phyloP scores from a whole-genome alignment of 2,797 vertebrate species.

The Tragelaphus eurycerus region DNA sequence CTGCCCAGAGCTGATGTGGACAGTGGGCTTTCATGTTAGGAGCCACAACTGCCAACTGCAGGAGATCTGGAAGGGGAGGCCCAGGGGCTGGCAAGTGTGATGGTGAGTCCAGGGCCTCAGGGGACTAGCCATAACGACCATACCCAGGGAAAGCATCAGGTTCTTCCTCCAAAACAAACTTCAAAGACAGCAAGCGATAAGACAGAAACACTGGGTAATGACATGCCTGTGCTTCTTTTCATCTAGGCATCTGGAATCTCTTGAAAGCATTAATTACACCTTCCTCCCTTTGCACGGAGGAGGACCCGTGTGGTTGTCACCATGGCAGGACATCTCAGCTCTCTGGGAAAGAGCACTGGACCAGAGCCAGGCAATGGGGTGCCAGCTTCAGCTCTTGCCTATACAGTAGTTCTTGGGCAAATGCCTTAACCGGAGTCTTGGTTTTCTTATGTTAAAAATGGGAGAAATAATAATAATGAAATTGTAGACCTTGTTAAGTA shows the following conservation, averaged over 20 bases:
- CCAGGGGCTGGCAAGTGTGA: background rate
- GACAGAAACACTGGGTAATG: constrained; percentile 37
- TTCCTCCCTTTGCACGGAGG: background rate
- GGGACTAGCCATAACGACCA: background rate
- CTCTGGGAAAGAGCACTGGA: background rate
- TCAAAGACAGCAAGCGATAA: constrained; percentile 59
- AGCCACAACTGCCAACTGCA: background rate
- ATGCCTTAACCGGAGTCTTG: background rate
- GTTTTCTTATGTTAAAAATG: background rate
- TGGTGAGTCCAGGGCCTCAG: background rate
- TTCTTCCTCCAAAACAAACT: constrained; percentile 59
- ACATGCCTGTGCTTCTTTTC: constrained; percentile 45
- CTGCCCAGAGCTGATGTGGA: background rate
- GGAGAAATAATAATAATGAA: background rate
- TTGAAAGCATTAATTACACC: constrained; percentile 55
- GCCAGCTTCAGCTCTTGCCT: background rate
- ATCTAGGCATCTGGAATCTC: constrained; percentile 51
- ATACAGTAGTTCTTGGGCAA: background rate
- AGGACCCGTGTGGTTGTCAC: background rate
- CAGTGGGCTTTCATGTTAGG: background rate
- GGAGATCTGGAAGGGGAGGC: background rate
- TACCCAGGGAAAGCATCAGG: background rate
- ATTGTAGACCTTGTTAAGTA: background rate
- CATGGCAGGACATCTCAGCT: background rate
- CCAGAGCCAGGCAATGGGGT: background rate